phyloP scores from a whole-genome alignment of 2,797 vertebrate genomes.

The Pampus argenteus region DNA sequence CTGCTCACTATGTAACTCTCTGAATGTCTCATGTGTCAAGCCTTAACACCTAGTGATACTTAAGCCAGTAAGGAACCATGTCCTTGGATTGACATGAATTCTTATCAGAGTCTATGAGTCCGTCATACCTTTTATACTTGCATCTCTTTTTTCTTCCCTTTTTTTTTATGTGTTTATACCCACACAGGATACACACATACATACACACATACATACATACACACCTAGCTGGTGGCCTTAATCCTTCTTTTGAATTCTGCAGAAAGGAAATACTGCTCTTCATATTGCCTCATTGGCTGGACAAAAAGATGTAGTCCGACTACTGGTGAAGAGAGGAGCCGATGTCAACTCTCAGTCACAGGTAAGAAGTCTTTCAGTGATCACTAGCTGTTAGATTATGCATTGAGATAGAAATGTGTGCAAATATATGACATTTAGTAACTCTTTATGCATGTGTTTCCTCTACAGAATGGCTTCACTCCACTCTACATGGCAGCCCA shows the following conservation, averaged over 20 bases:
- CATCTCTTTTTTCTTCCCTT: no score
- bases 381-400: not conserved
- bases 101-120: not conserved
- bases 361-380: constrained; percentile 73
- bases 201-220: not conserved
- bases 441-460: constrained; percentile 22
- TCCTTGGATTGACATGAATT: constrained; percentile 44
- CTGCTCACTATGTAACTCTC: constrained; percentile 33
- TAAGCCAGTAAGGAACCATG: constrained; percentile 41
- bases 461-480: constrained; percentile 95
- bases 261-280: constrained; percentile 98
- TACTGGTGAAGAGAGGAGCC: constrained; percentile 94
- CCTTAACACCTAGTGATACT: constrained; percentile 32
- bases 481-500: constrained; percentile 99
- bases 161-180: not conserved
- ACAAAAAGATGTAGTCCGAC: constrained; percentile 92
- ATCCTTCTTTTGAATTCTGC: constrained; percentile 38
- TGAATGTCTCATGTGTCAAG: constrained; percentile 23
- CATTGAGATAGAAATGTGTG: not conserved
- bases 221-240: not conserved
- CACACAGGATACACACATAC: not conserved
- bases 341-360: constrained; percentile 97
- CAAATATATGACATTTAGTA: not conserved
- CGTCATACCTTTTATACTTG: not conserved
- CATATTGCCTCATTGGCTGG: constrained; percentile 98